Evolutionary conservation across 2,888 invertebrate genomes (phyloP).

Genomic region (Lasioglossum leucozonium): DNA sequence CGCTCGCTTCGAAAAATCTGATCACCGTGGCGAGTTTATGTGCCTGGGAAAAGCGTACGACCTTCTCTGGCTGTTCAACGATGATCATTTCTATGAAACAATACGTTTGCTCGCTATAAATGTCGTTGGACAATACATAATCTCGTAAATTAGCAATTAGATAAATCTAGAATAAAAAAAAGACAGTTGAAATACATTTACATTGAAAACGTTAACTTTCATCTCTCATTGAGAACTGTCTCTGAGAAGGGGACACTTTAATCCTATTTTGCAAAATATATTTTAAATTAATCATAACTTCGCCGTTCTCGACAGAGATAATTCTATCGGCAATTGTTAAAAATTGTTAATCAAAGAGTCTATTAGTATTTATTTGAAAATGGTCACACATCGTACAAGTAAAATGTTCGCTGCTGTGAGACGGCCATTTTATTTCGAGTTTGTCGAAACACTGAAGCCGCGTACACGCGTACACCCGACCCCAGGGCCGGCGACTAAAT

Average conservation of each 20-base stretch:
- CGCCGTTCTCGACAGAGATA: too few relatives aligned
- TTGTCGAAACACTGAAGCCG: neutral
- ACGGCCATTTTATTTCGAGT: neutral
- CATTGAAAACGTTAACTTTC: too few relatives aligned
- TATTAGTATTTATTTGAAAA: too few relatives aligned
- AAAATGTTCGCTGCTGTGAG: neutral
- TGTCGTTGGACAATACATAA: neutral
- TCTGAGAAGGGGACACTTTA: too few relatives aligned
- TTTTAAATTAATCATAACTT: too few relatives aligned
- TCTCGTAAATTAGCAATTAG: neutral
- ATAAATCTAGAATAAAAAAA: neutral
- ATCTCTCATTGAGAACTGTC: too few relatives aligned
- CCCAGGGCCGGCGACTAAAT: neutral
- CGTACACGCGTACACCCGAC: neutral
- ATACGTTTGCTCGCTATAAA: neutral
- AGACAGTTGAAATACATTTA: neutral
- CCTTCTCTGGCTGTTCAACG: neutral
- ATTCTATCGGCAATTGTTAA: too few relatives aligned
- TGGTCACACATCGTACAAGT: too few relatives aligned
- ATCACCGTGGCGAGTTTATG: conserved; percentile 3
- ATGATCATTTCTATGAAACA: neutral
- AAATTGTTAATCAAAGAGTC: too few relatives aligned
- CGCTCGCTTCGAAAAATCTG: conserved; percentile 7
- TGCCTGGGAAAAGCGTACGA: neutral
- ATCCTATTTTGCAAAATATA: too few relatives aligned